phyloP scores from a whole-genome alignment of 1,140 invertebrate genomes.

The Amphibalanus amphitrite region DNA sequence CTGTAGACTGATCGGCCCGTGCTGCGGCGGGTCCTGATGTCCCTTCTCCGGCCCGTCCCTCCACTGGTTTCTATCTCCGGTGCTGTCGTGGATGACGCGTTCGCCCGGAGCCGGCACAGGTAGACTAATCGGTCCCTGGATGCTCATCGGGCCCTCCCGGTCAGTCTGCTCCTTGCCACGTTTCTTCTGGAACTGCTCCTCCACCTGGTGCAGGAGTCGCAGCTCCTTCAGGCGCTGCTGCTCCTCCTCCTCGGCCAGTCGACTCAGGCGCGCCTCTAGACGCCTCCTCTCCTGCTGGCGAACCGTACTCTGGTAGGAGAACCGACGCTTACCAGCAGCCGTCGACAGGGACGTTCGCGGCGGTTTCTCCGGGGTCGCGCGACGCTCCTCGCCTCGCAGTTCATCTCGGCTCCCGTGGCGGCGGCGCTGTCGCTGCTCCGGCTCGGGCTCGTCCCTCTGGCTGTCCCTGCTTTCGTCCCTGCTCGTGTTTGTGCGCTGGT shows the following conservation, averaged over 20 bases:
- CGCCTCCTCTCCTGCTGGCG: constrained; percentile 51
- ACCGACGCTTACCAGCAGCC: constrained; percentile 22
- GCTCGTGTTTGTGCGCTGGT: neutral
- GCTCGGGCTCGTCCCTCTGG: neutral
- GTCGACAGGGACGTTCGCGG: neutral
- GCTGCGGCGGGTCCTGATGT: too few species aligned
- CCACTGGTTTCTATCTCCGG: too few species aligned
- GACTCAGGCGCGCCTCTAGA: constrained; percentile 50
- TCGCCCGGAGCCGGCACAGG: neutral
- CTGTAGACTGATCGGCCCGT: too few species aligned
- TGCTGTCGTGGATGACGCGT: too few species aligned
- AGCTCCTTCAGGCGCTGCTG: constrained; percentile 49
- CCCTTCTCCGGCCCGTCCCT: too few species aligned
- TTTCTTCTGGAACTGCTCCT: constrained; percentile 22
- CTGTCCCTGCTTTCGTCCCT: neutral
- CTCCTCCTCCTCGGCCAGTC: constrained; percentile 56
- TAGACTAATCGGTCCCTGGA: constrained; percentile 10
- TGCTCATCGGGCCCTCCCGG: constrained; percentile 11
- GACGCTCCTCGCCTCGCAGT: neutral
- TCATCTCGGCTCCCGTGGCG: neutral
- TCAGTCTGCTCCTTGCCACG: constrained; percentile 12
- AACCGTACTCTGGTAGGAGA: constrained; percentile 64
- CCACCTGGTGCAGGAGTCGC: constrained; percentile 15
- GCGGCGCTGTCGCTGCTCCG: neutral
- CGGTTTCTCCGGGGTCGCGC: neutral